Evolutionary conservation across 2,888 invertebrate genomes (phyloP), one percentile per base, ranked within the genome.

Genomic region (Lochmaea crataegi): DNA sequence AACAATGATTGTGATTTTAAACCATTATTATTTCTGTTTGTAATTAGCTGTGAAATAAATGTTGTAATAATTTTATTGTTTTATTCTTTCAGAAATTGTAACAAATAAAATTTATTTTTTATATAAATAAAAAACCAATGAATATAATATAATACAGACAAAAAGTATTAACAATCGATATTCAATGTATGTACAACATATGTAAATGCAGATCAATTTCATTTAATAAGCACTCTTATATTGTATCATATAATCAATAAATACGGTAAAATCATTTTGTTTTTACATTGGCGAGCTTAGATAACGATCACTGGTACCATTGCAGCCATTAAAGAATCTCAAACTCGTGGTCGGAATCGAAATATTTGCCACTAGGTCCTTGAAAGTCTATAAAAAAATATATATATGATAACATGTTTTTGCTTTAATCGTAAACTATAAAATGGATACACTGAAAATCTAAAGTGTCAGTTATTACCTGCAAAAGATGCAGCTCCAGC

Each of bases 301-400:
- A 48, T 60, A 51, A 65, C 18, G 51, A 38, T 58, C 57, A 68
- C 26, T 57, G 26, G 26, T 26, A 26, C 26, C 45, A 32, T 65
- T 26, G 41, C 12, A 58, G 18, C 42, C 41, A 66, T 74, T 92
- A 93, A 84, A 95, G 90, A 82, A 95, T 91, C 88, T 95, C 95
- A 84, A 94, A 95, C 83, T 94, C 95, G 79, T 94, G 93, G 82
- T 95, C 95, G 2, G 94, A 94, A 81, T 94, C 93, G 82, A 92
- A 82, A 77, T 90, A 90, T 82, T 90, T 87, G 75, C 91, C 90
- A 53, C 66, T 71, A 61, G 90, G 86, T 75, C 90, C 89, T 85
- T 91, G 91, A 80, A 90, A 90, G 84, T 90, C 91, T 89, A 89
- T 38, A 78, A 76, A 67, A 61, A 64, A 48, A 7, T 7, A 16